These are phyloP conservation scores for Apogon talboti DNA, from an alignment of 2,797 vertebrate species.

Conservation along the genomic window DNA sequence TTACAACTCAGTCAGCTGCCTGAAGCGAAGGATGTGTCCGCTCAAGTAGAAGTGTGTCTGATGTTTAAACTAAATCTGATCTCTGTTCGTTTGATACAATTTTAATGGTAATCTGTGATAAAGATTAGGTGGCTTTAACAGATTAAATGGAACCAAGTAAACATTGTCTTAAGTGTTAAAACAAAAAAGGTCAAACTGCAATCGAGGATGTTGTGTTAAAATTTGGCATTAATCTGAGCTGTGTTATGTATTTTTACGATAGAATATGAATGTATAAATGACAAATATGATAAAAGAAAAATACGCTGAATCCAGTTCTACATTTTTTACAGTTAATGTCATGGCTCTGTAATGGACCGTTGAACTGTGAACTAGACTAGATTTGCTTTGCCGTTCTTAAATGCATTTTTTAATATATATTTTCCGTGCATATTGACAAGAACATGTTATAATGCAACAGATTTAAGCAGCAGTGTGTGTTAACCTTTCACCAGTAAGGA, in stretches of 20 bases:
- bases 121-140: background rate
- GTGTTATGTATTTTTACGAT: rapidly evolving
- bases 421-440: background rate
- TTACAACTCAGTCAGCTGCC: background rate
- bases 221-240: background rate
- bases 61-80: background rate
- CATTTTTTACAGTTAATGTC: background rate
- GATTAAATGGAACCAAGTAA: background rate
- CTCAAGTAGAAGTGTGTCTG: background rate
- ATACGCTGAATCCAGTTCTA: too few relatives aligned
- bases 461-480: background rate
- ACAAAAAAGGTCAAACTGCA: background rate
- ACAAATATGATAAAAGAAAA: too few relatives aligned
- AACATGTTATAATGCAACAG: background rate
- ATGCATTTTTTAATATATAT: background rate
- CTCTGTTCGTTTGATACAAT: background rate
- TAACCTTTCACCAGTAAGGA: slow-evolving; percentile 10
- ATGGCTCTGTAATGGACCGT: background rate
- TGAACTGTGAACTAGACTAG: background rate
- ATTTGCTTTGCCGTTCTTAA: background rate
- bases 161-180: background rate
- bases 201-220: rapidly evolving
- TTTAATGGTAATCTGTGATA: background rate
- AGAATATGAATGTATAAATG: too few relatives aligned
- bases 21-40: background rate